Evolutionary conservation across 2,888 invertebrate genomes (phyloP).

Genomic region (Brassicogethes aeneus): DNA sequence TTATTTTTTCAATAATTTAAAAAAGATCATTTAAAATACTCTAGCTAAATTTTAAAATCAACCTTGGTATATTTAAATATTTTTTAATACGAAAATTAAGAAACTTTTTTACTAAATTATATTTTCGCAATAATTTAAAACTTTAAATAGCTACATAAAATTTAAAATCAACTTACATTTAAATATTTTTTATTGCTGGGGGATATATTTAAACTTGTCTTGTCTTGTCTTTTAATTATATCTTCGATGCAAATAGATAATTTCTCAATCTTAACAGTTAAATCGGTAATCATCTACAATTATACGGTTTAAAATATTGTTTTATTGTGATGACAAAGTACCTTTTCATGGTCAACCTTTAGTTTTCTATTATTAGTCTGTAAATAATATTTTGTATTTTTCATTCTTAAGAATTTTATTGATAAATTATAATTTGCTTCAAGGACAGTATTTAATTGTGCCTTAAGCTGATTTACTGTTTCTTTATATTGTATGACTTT

Average conservation of each 20-base stretch:
- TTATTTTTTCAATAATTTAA: too few species aligned
- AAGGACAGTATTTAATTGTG: constrained; percentile 34
- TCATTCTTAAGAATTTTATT: constrained; percentile 1
- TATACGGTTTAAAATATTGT: background rate
- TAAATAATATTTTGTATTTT: background rate
- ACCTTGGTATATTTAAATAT: too few species aligned
- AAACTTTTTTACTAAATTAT: too few species aligned
- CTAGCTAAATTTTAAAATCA: too few species aligned
- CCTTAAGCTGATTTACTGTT: constrained; percentile 35
- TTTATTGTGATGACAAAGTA: background rate
- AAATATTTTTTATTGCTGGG: constrained; percentile 2
- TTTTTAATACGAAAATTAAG: too few species aligned
- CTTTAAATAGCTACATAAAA: too few species aligned
- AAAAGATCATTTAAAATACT: too few species aligned
- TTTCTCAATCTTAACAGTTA: background rate
- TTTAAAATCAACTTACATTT: too few species aligned
- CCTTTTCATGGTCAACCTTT: background rate
- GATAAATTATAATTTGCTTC: constrained; percentile 19
- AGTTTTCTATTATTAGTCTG: background rate
- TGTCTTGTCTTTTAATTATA: background rate
- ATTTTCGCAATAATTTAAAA: too few species aligned
- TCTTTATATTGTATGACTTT: constrained; percentile 29
- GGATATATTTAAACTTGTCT: background rate
- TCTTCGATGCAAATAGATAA: background rate
- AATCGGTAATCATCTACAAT: background rate